phyloP scores from a whole-genome alignment of 1,140 invertebrate genomes.

The Drosophila ercepeae region DNA sequence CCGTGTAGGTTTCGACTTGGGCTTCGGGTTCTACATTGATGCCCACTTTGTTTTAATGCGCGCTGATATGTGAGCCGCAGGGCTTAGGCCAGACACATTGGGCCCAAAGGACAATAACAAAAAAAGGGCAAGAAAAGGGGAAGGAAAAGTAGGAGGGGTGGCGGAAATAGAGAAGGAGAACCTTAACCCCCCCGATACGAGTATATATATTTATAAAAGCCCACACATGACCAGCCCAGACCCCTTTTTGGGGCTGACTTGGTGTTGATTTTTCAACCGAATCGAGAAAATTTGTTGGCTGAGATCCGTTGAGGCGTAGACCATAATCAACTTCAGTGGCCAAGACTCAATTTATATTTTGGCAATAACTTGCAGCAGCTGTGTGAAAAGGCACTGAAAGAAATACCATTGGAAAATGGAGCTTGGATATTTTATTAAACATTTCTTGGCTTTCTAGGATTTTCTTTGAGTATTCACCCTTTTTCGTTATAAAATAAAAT shows the following conservation, averaged over 20 bases:
- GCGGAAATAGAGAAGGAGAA: conserved; percentile 1
- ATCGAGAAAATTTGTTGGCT: conserved; percentile 79
- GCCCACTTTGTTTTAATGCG: conserved; percentile 80
- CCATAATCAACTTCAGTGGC: conserved; percentile 80
- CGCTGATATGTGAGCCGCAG: conserved; percentile 79
- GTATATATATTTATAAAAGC: not conserved
- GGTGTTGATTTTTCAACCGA: conserved; percentile 79
- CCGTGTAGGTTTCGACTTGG: conserved; percentile 29
- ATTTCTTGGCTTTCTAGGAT: not conserved
- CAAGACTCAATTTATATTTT: conserved; percentile 78
- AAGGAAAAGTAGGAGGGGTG: not conserved
- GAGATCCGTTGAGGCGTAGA: conserved; percentile 75
- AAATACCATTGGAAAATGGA: not conserved
- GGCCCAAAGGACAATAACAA: conserved; percentile 14
- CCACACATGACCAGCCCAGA: conserved; percentile 5
- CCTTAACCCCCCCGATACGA: conserved; percentile 11
- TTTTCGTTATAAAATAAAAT: conserved; percentile 65
- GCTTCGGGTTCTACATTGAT: conserved; percentile 69
- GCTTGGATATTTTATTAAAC: not conserved
- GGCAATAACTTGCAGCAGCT: conserved; percentile 67
- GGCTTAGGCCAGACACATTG: conserved; percentile 66
- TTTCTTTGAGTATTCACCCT: not conserved
- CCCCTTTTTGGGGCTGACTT: conserved; percentile 9
- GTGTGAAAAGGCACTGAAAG: conserved; percentile 10
- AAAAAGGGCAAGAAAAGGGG: conserved; percentile 1